These are phyloP conservation scores for Epizoanthus fatuus DNA, from an alignment of 92 coral and sea anemone genomes.

Conservation along the genomic window DNA sequence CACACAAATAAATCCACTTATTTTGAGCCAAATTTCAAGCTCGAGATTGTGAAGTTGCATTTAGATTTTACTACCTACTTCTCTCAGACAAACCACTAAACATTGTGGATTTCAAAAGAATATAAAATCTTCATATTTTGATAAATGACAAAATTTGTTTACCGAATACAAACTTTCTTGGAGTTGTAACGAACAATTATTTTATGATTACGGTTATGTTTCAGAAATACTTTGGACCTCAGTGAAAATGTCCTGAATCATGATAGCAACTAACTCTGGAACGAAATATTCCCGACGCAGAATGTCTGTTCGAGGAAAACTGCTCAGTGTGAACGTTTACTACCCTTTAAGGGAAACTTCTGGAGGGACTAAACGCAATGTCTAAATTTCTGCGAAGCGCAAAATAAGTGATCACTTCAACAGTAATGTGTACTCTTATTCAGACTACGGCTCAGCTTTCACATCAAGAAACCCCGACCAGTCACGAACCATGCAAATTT, in stretches of 20 bases:
- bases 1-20: constrained; percentile 13
- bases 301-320: not conserved
- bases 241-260: not conserved
- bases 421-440: constrained; percentile 4
- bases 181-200: no score
- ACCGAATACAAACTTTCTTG: no score
- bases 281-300: constrained; percentile 2
- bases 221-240: no score
- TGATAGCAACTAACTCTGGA: not conserved
- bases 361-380: constrained; percentile 3
- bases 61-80: not conserved
- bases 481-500: constrained; percentile 29
- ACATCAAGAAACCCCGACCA: constrained; percentile 20
- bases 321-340: not conserved
- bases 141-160: no score
- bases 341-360: constrained; percentile 5
- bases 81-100: constrained; percentile 3
- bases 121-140: constrained; percentile 1
- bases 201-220: no score
- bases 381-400: constrained; percentile 36
- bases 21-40: not conserved
- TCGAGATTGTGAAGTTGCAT: not conserved
- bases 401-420: constrained; percentile 32
- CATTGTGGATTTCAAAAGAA: constrained; percentile 17
- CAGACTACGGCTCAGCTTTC: constrained; percentile 14